phyloP scores from a whole-genome alignment of 2,113 vertebrate genomes.

The Xenopus borealis region DNA sequence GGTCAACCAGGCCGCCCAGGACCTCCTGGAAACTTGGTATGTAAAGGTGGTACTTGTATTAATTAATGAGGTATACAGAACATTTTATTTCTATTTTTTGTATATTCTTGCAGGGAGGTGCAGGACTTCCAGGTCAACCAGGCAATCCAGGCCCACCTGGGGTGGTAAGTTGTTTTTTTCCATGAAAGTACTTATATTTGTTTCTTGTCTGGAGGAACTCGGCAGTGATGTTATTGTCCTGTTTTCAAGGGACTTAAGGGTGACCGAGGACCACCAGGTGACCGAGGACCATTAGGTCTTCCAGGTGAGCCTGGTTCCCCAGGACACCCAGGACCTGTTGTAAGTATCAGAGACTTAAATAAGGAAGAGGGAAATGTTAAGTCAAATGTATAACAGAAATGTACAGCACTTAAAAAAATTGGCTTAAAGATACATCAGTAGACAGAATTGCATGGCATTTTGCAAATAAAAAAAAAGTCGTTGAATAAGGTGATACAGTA shows the following conservation, averaged over 20 bases:
- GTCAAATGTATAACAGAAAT: too few species aligned
- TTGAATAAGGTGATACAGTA: too few species aligned
- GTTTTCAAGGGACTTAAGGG: conserved; percentile 78
- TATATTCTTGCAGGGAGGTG: conserved; percentile 69
- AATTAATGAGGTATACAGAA: background rate
- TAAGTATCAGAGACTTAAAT: conserved; percentile 55
- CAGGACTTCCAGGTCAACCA: conserved; percentile 77
- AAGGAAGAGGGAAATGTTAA: too few species aligned
- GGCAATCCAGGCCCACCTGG: conserved; percentile 81
- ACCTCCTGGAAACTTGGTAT: conserved; percentile 80
- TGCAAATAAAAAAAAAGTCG: too few species aligned
- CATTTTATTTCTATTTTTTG: background rate
- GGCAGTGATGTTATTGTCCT: background rate
- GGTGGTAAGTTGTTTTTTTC: conserved; percentile 67
- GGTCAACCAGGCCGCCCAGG: conserved; percentile 86
- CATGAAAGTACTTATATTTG: background rate
- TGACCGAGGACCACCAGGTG: conserved; percentile 80
- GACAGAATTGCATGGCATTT: too few species aligned
- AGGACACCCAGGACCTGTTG: conserved; percentile 82
- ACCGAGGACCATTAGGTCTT: conserved; percentile 81
- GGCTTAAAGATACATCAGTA: too few species aligned
- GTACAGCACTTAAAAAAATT: too few species aligned
- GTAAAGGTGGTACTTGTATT: conserved; percentile 45
- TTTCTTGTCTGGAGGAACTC: too few species aligned
- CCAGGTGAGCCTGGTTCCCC: conserved; percentile 79